Evolutionary conservation across 2,888 invertebrate species (phyloP).

Genomic region (Harpagoxenus sublaevis): DNA sequence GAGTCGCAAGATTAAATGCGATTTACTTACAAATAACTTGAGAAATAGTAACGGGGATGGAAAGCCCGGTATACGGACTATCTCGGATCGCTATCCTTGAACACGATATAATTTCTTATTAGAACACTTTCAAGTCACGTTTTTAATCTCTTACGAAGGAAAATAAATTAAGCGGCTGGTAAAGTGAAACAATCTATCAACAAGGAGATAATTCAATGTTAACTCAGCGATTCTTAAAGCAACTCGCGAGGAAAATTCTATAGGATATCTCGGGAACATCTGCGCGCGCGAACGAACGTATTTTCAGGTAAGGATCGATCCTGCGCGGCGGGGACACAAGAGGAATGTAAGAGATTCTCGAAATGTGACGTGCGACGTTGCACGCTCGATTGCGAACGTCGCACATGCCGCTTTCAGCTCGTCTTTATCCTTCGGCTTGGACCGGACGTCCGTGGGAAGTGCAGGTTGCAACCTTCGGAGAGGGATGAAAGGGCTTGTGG

Average conservation of each 20-base stretch:
- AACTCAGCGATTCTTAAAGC: conserved; percentile 42
- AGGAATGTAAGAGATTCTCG: conserved; percentile 33
- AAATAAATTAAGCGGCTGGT: conserved; percentile 24
- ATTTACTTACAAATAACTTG: conserved; percentile 21
- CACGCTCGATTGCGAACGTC: conserved; percentile 60
- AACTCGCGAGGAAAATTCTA: conserved; percentile 21
- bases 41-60: conserved; percentile 11
- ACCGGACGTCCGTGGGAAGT: conserved; percentile 83
- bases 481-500: conserved; percentile 57
- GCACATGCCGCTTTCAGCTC: conserved; percentile 57
- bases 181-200: conserved; percentile 44
- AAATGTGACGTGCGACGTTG: conserved; percentile 44
- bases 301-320: conserved; percentile 41
- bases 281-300: conserved; percentile 42
- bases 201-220: conserved; percentile 37
- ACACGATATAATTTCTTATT: conserved; percentile 43
- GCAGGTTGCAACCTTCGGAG: conserved; percentile 79
- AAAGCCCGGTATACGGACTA: neutral
- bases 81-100: conserved; percentile 28
- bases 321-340: neutral
- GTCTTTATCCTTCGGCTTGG: conserved; percentile 27
- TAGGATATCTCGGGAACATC: conserved; percentile 47
- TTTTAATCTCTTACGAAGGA: conserved; percentile 38
- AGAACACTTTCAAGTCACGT: conserved; percentile 48
- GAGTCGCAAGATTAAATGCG: neutral